Evolutionary conservation across 2,888 invertebrate species (phyloP).

Genomic region (Geotrupes spiniger): DNA sequence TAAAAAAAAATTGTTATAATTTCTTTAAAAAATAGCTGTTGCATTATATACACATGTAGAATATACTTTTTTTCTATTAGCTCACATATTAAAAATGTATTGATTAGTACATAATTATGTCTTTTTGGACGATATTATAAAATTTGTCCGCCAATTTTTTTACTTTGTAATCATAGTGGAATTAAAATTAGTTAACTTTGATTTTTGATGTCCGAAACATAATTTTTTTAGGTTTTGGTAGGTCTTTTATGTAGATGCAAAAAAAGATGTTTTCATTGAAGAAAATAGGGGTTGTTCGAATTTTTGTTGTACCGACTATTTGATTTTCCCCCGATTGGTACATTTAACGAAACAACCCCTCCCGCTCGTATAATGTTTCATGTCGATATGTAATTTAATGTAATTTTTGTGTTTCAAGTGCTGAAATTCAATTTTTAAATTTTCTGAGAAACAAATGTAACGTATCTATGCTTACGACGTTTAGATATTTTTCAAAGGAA

Average conservation of each 20-base stretch:
- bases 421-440: constrained; percentile 11
- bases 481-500: constrained; percentile 23
- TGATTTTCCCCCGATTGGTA: background rate
- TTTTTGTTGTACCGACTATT: constrained; percentile 13
- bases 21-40: constrained; percentile 17
- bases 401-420: constrained; percentile 8
- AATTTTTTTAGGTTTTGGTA: constrained; percentile 13
- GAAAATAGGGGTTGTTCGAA: constrained; percentile 10
- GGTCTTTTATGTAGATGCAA: constrained; percentile 1
- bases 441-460: constrained; percentile 9
- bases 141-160: constrained; percentile 14
- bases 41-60: constrained; percentile 18
- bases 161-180: constrained; percentile 12
- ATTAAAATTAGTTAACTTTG: constrained; percentile 7
- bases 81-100: constrained; percentile 17
- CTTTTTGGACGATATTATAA: constrained; percentile 17
- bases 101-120: constrained; percentile 18
- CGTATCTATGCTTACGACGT: constrained; percentile 22
- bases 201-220: constrained; percentile 9
- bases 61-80: constrained; percentile 21
- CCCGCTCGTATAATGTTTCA: too few species aligned
- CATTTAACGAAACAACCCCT: too few species aligned
- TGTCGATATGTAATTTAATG: constrained; percentile 1
- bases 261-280: constrained; percentile 11
- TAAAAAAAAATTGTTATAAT: constrained; percentile 12